Percentiles rank a stretch among this genome's conserved stretches.
Evolutionary conservation across 2,888 invertebrate genomes (phyloP).

Genomic region (Polyommatus iphigenia): DNA sequence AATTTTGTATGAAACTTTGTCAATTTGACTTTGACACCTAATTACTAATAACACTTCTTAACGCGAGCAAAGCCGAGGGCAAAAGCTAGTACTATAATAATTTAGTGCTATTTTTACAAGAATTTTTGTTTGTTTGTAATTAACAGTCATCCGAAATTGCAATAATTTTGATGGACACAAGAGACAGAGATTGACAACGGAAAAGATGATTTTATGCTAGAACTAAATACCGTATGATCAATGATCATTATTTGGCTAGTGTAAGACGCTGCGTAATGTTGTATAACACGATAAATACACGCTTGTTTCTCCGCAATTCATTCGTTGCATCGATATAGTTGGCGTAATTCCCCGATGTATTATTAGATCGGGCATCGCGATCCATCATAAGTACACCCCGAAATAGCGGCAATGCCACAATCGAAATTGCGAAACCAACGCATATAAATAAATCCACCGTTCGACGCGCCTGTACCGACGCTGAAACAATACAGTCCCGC

Average conservation of each 20-base stretch:
- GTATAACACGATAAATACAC: too few relatives aligned
- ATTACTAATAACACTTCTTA: too few relatives aligned
- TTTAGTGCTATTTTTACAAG: not conserved
- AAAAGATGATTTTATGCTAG: too few relatives aligned
- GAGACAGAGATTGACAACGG: too few relatives aligned
- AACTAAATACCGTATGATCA: too few relatives aligned
- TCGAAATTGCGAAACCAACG: not conserved
- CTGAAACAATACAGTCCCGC: not conserved
- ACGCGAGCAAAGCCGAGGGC: too few relatives aligned
- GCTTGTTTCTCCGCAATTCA: not conserved
- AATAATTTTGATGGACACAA: too few relatives aligned
- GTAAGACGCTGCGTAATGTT: not conserved
- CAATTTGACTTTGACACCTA: too few relatives aligned
- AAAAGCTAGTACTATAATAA: too few relatives aligned
- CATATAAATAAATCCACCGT: not conserved
- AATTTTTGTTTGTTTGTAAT: not conserved
- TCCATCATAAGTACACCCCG: not conserved
- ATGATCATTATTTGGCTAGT: not conserved
- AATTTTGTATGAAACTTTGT: too few relatives aligned
- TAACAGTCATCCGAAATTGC: too few relatives aligned
- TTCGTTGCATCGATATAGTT: not conserved
- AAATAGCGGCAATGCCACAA: not conserved
- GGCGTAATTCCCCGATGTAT: not conserved
- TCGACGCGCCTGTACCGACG: not conserved
- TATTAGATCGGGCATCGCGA: not conserved